Percentiles rank a stretch among this genome's conserved stretches.
phyloP scores from a whole-genome alignment of 2,888 invertebrate species.

The Rosalia funebris region DNA sequence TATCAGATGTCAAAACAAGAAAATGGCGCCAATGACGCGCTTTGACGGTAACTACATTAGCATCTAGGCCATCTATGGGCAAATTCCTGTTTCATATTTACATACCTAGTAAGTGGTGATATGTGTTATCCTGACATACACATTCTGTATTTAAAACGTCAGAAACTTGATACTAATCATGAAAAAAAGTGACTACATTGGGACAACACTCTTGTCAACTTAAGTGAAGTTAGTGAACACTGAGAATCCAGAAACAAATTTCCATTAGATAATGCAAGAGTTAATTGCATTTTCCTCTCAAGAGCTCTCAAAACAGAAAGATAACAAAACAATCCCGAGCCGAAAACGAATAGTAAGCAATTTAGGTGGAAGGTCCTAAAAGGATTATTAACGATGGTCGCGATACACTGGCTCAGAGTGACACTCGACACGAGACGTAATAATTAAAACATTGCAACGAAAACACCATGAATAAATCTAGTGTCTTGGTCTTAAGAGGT shows the following conservation, averaged over 20 bases:
- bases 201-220: too few relatives aligned
- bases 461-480: constrained; percentile 29
- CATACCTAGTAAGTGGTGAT: too few relatives aligned
- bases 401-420: constrained; percentile 5
- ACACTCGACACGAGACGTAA: constrained; percentile 19
- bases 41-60: too few relatives aligned
- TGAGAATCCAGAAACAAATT: not conserved
- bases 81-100: too few relatives aligned
- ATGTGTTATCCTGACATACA: too few relatives aligned
- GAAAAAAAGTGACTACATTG: too few relatives aligned
- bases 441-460: constrained; percentile 29
- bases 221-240: too few relatives aligned
- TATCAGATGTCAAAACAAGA: too few relatives aligned
- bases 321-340: not conserved
- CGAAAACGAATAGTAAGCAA: constrained; percentile 17
- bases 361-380: constrained; percentile 19
- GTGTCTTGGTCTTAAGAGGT: constrained; percentile 26
- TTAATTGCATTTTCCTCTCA: constrained; percentile 1
- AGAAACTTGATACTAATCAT: too few relatives aligned
- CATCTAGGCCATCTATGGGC: too few relatives aligned
- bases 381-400: constrained; percentile 24
- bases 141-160: too few relatives aligned
- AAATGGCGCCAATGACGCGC: too few relatives aligned
- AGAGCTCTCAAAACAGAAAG: constrained; percentile 10
- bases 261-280: not conserved